Evolutionary conservation across 2,888 invertebrate genomes (phyloP).

Genomic region (Pandemis corylana): DNA sequence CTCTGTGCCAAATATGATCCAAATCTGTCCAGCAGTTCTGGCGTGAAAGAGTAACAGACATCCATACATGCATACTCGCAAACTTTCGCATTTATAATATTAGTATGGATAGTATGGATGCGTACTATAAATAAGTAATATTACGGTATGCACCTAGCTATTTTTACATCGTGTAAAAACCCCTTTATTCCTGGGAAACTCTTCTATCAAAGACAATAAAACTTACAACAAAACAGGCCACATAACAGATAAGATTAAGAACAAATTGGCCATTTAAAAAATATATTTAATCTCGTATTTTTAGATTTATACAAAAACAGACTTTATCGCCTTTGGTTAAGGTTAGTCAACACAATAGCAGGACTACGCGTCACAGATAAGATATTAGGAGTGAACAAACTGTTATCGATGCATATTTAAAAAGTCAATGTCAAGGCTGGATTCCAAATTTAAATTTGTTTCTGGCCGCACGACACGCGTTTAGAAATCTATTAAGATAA

Average conservation of each 20-base stretch:
- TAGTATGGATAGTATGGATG: no score
- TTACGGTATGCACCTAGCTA: not conserved
- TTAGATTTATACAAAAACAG: not conserved
- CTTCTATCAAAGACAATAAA: not conserved
- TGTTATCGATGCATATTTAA: slow-evolving; percentile 27
- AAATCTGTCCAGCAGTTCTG: no score
- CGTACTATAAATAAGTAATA: no score
- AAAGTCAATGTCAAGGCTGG: slow-evolving; percentile 37
- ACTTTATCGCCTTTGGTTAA: not conserved
- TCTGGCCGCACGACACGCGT: not conserved
- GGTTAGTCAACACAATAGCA: not conserved
- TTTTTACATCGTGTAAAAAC: not conserved
- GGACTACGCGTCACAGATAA: slow-evolving; percentile 16
- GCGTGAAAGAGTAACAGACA: no score
- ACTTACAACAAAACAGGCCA: not conserved
- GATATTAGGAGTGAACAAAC: slow-evolving; percentile 15
- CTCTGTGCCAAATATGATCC: no score
- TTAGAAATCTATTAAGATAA: not conserved
- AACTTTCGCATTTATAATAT: no score
- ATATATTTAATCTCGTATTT: not conserved
- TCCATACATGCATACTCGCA: no score
- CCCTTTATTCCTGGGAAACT: not conserved
- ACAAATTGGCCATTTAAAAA: not conserved
- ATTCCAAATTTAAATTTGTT: slow-evolving; percentile 14
- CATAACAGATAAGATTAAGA: not conserved